Evolutionary conservation across 2,113 vertebrate genomes (phyloP).

Genomic region (Prochilodus magdalenae): DNA sequence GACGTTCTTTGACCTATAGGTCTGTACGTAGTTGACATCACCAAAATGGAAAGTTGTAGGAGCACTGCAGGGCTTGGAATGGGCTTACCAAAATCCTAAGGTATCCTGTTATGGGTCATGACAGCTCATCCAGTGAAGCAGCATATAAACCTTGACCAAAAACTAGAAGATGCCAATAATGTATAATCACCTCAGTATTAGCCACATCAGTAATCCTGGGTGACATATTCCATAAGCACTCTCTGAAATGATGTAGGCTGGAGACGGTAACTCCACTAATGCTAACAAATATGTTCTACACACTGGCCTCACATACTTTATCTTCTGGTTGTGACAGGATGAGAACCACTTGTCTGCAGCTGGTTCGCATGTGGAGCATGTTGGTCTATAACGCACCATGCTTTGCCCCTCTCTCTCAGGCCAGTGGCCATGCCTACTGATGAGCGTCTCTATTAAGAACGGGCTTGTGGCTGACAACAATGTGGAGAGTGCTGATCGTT

Average conservation of each 20-base stretch:
- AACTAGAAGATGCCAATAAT: not conserved
- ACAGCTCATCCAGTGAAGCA: not conserved
- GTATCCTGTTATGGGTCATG: no score
- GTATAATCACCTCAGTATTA: not conserved
- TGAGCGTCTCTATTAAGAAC: conserved; percentile 23
- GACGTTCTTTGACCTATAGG: no score
- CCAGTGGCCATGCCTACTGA: conserved; percentile 9
- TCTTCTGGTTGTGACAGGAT: conserved; percentile 13
- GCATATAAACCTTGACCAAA: not conserved
- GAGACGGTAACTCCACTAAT: not conserved
- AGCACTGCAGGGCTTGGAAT: no score
- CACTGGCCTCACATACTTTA: not conserved
- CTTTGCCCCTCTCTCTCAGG: not conserved
- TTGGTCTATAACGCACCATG: conserved; percentile 13
- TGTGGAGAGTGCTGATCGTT: conserved; percentile 25
- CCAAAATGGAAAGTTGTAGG: no score
- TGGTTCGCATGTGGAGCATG: conserved; percentile 28
- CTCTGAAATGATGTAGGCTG: conserved; percentile 4
- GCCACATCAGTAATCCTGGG: not conserved
- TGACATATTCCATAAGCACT: conserved; percentile 8
- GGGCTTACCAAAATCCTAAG: no score
- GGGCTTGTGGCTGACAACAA: conserved; percentile 23
- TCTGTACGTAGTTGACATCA: no score
- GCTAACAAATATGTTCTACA: conserved; percentile 7
- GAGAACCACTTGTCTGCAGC: conserved; percentile 21